phyloP scores from a whole-genome alignment of 2,797 vertebrate genomes.

The Siniperca obscura region DNA sequence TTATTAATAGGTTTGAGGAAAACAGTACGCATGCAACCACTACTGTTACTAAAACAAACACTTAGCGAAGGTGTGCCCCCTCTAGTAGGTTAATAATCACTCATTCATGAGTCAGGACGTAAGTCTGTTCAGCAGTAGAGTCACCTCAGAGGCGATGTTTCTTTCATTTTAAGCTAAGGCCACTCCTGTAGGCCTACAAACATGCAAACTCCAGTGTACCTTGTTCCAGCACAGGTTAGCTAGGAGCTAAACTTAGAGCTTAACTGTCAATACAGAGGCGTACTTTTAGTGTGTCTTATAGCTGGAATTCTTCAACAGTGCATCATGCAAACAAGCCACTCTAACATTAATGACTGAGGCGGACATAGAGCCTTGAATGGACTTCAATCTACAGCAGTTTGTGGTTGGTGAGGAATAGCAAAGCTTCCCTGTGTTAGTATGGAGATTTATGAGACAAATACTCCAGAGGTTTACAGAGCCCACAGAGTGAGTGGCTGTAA shows the following conservation, averaged over 20 bases:
- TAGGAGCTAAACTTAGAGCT: neutral
- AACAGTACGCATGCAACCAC: conserved; percentile 5
- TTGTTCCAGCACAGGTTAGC: neutral
- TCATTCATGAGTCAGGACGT: conserved; percentile 20
- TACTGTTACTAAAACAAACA: conserved; percentile 60
- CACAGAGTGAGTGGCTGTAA: conserved; percentile 41
- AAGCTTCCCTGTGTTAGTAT: conserved; percentile 26
- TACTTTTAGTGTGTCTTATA: neutral
- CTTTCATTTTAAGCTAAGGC: conserved; percentile 1
- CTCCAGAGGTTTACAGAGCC: conserved; percentile 49
- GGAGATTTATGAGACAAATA: conserved; percentile 52
- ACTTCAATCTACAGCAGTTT: neutral
- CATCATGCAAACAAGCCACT: conserved; percentile 10
- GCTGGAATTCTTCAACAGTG: conserved; percentile 24
- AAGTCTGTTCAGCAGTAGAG: neutral
- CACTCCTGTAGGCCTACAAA: conserved; percentile 24
- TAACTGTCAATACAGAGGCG: conserved; percentile 1
- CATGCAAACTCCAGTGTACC: conserved; percentile 41
- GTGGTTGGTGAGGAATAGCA: conserved; percentile 33
- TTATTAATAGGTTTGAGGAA: conserved; percentile 59
- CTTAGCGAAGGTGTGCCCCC: conserved; percentile 51
- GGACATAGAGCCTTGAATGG: neutral
- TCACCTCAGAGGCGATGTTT: conserved; percentile 4
- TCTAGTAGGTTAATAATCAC: conserved; percentile 43
- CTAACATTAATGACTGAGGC: neutral